Percentiles rank a stretch among this genome's conserved stretches.
Evolutionary conservation across 2,113 vertebrate genomes (phyloP).

Genomic region (Dicentrarchus labrax): DNA sequence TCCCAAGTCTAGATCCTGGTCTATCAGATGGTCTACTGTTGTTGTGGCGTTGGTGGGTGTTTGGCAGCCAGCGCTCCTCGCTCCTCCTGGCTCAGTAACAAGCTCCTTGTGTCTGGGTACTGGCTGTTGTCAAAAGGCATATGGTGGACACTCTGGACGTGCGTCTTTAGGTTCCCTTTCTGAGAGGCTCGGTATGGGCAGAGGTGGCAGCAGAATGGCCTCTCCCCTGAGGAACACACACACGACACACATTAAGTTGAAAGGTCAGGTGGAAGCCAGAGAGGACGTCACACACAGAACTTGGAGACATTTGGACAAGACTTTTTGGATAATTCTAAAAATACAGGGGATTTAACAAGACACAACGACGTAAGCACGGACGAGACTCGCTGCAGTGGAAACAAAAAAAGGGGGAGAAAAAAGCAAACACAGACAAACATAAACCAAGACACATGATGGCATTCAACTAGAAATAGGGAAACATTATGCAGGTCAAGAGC

Average conservation of each 20-base stretch:
- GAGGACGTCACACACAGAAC: background rate
- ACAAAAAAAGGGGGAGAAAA: constrained; percentile 13
- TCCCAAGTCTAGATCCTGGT: constrained; percentile 30
- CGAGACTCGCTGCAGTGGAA: constrained; percentile 27
- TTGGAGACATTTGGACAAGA: background rate
- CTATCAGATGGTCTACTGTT: constrained; percentile 24
- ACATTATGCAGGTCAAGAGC: constrained; percentile 44
- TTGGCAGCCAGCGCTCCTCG: constrained; percentile 48
- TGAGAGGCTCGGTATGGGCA: constrained; percentile 90
- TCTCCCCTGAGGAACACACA: constrained; percentile 76
- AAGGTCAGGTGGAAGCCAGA: constrained; percentile 33
- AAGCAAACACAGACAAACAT: constrained; percentile 43
- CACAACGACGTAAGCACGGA: constrained; percentile 6
- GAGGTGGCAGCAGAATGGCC: constrained; percentile 83
- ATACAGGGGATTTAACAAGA: constrained; percentile 10
- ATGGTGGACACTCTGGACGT: constrained; percentile 78
- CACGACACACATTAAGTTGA: constrained; percentile 48
- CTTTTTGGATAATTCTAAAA: background rate
- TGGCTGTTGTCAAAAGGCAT: constrained; percentile 83
- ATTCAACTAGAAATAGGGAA: constrained; percentile 31
- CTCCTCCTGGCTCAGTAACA: constrained; percentile 62
- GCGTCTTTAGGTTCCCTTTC: constrained; percentile 91
- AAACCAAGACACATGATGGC: constrained; percentile 47
- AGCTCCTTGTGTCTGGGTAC: constrained; percentile 67
- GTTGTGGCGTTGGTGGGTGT: constrained; percentile 47